These are phyloP conservation scores for Sphenopsis melanotis DNA, from an alignment of 2,797 vertebrate genomes.

Conservation along the genomic window DNA sequence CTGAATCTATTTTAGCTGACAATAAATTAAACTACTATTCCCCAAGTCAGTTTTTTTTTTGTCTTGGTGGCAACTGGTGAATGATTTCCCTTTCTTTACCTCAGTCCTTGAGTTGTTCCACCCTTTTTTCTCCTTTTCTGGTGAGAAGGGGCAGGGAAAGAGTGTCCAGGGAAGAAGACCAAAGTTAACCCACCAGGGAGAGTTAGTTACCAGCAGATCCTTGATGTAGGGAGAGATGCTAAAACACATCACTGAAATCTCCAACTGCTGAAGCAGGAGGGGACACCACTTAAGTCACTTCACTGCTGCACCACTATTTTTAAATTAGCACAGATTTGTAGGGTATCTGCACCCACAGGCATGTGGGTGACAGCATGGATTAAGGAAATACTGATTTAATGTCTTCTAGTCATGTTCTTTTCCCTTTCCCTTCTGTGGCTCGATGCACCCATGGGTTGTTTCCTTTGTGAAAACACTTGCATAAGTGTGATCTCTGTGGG, in stretches of 20 bases:
- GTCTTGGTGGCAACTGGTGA: fast-evolving
- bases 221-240: not conserved
- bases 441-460: not conserved
- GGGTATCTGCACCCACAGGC: not conserved
- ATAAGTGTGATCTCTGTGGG: not conserved
- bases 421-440: not conserved
- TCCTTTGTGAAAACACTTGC: not conserved
- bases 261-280: not conserved
- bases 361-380: not conserved
- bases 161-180: not conserved
- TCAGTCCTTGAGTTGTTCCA: not conserved
- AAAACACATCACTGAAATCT: not conserved
- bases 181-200: not conserved
- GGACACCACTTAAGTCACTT: not conserved
- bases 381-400: not conserved
- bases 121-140: fast-evolving
- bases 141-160: not conserved
- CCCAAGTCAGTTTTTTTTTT: not conserved
- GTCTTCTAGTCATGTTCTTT: not conserved
- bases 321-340: not conserved
- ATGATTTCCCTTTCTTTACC: not conserved
- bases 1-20: not conserved
- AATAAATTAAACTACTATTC: not conserved
- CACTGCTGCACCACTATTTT: not conserved
- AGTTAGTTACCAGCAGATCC: not conserved